Conservation (phyloP, 2,113 vertebrate species). For the Peromyscus polionotus region DNA sequence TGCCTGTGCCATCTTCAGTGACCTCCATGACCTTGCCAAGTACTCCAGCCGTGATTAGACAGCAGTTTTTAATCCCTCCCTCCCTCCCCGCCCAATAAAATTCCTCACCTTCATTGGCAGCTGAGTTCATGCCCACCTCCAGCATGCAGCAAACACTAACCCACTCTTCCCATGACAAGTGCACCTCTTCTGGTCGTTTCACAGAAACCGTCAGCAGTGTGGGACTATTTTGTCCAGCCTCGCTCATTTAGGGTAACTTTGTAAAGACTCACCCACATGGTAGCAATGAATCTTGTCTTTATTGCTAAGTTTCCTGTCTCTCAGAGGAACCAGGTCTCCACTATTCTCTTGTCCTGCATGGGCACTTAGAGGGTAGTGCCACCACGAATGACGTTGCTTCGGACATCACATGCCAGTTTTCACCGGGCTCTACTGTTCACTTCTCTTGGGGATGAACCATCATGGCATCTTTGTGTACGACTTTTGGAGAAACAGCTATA, state of each 20-base stretch:
- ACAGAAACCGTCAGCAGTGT: background rate
- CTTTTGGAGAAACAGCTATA: slow-evolving; percentile 27
- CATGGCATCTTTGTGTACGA: background rate
- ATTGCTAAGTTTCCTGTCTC: background rate
- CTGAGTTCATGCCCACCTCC: background rate
- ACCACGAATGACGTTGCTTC: background rate
- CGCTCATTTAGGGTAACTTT: background rate
- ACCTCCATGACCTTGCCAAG: background rate
- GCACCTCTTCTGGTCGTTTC: background rate
- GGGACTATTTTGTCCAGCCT: background rate
- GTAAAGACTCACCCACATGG: background rate
- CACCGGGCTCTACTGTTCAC: background rate
- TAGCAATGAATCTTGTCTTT: background rate
- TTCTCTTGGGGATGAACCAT: background rate
- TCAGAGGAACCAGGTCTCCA: background rate
- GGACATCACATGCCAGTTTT: background rate
- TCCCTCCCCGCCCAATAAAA: background rate
- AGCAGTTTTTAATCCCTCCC: background rate
- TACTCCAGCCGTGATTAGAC: background rate
- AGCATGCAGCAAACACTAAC: background rate
- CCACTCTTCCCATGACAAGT: background rate
- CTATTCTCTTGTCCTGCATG: background rate
- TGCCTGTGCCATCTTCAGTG: background rate
- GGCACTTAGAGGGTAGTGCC: background rate
- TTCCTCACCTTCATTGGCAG: background rate